phyloP scores from a whole-genome alignment of 2,797 vertebrate species.

The Antennarius maculatus region DNA sequence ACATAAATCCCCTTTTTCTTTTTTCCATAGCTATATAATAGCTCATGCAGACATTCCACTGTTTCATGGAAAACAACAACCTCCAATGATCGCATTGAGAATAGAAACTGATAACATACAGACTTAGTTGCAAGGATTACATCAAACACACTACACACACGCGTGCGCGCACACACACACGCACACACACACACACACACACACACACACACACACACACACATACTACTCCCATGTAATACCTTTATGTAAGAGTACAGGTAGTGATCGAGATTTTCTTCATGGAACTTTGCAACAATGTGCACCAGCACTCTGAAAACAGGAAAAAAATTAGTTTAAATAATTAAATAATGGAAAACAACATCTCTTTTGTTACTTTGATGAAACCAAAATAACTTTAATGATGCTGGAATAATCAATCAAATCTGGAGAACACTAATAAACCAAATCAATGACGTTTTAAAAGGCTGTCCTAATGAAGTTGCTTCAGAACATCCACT shows the following conservation, averaged over 20 bases:
- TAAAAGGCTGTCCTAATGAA: neutral
- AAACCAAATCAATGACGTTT: neutral
- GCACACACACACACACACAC: conserved; percentile 1
- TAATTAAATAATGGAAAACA: conserved; percentile 3
- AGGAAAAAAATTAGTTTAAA: neutral
- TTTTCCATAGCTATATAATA: conserved; percentile 27
- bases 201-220: conserved; percentile 3
- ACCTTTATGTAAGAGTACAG: conserved; percentile 95
- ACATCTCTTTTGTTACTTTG: conserved; percentile 7
- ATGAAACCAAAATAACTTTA: neutral
- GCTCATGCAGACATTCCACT: conserved; percentile 16
- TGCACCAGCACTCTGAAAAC: conserved; percentile 90
- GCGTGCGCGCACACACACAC: neutral
- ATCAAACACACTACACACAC: neutral
- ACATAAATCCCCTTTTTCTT: conserved; percentile 3
- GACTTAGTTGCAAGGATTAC: neutral
- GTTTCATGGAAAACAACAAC: conserved; percentile 35
- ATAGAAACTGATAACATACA: neutral
- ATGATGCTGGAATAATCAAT: neutral
- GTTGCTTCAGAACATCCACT: neutral
- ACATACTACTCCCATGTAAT: conserved; percentile 1
- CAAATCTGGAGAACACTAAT: neutral
- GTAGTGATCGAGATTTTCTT: conserved; percentile 91
- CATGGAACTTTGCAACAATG: conserved; percentile 93
- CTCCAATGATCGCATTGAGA: conserved; percentile 14